Evolutionary conservation across 2,797 vertebrate genomes (phyloP), one percentile per base, ranked within the genome.

Genomic region (Tenualosa ilisha): DNA sequence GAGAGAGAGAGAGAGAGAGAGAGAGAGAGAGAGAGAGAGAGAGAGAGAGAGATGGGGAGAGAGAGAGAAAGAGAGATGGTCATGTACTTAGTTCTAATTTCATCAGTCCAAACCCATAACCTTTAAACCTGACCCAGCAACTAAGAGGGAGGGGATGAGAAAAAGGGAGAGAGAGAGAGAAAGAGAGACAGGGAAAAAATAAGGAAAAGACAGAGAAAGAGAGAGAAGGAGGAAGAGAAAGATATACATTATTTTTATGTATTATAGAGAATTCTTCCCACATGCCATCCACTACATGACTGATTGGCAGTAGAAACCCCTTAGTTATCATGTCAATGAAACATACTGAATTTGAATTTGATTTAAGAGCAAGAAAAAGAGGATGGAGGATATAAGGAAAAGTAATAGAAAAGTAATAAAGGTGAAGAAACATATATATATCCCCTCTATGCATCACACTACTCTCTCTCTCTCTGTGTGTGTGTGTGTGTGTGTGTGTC

Each of bases 401-500:
- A 12, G 2, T 12, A 53, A 53, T 8, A 11, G 2, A 13, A 53
- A 53, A 53, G 51, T 13, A 2, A 53, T 53, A 53, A 7, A 53
- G 51, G 9, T 46, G 46, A 46, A 46, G 46, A 46, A 7, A 46
- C 3, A 7, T 24, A 11, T 22, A 31, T 31, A 31, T 31, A 31
- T 31, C 31, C 31, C 31, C 31, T 31, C 31, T 31, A 31, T 31
- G 31, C 31, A 31, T 46, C 87, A 86, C 84, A 84, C 86, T 89
- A 31, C 90, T 87, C 63, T 65, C 90, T 85, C 89, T 86, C 51
- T 6, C 84, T 11, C 72, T 15, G 26, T 61, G 11, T 43, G 2
- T 79, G 37, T 81, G 15, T 49, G 65, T 84, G 56, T 84, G 81
- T 79, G 26, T 61, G 11, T 43, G 2, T 79, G 37, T 37, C 15